Evolutionary conservation across 2,888 invertebrate species (phyloP).

Genomic region (Physocephala rufipes): DNA sequence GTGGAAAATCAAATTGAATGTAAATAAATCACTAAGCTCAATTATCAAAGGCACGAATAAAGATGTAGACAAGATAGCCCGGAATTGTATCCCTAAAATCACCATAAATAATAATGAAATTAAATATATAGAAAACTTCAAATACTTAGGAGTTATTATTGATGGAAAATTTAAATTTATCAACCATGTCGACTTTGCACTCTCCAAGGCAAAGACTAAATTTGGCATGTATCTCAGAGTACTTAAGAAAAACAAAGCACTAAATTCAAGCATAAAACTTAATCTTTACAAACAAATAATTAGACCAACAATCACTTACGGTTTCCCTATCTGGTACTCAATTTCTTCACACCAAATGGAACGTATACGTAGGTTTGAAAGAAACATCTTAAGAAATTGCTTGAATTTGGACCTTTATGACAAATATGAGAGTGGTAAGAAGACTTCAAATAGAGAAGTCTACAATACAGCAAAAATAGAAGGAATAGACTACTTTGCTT

Average conservation of each 20-base stretch:
- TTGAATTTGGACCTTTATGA: too few species aligned
- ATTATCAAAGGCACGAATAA: neutral
- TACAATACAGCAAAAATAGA: too few species aligned
- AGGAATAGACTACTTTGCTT: too few species aligned
- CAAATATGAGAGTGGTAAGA: too few species aligned
- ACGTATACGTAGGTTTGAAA: slow-evolving; percentile 1
- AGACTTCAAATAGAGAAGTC: too few species aligned
- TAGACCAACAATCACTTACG: slow-evolving; percentile 5
- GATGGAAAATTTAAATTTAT: neutral
- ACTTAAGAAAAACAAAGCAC: neutral
- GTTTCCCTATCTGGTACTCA: neutral
- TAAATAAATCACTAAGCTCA: neutral
- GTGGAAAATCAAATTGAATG: neutral
- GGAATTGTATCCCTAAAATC: neutral
- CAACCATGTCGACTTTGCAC: neutral
- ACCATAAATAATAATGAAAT: neutral
- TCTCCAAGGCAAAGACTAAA: slow-evolving; percentile 1
- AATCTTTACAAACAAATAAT: neutral
- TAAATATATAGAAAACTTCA: neutral
- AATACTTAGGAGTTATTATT: neutral
- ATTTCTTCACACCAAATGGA: slow-evolving; percentile 13
- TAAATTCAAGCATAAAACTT: neutral
- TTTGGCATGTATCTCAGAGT: neutral
- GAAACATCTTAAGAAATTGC: neutral
- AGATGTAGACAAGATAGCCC: neutral